Evolutionary conservation across 2,113 vertebrate genomes (phyloP), one percentile per base, ranked within the genome.

Genomic region (Platysteira castanea): DNA sequence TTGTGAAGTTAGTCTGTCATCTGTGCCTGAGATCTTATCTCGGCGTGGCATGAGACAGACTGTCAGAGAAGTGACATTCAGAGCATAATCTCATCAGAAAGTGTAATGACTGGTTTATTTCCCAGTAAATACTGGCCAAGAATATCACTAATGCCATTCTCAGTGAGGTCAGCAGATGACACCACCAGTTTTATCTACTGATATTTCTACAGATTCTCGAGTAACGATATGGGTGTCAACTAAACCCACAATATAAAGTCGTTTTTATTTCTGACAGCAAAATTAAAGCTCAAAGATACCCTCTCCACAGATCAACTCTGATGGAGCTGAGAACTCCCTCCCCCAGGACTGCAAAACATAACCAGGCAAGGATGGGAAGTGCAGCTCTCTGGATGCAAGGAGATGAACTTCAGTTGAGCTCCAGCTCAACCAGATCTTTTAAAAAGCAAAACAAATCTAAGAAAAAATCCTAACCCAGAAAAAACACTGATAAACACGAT

Each of bases 31-130:
- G 94, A 94, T 92, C 89, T 63, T 71, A 89, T 96, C 94, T 56
- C 75, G 0, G 41, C 3, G 0, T 59, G 84, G 84, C 77, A 69
- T 31, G 82, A 93, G 94, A 63, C 75, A 73, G 89, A 23, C 67
- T 96, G 93, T 71, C 94, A 95, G 46, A 87, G 88, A 27, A 93
- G 91, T 77, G 94, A 93, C 95, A 91, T 71, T 70, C 94, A 88
- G 78, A 89, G 79, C 81, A 30, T 22, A 84, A 91, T 95, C 93
- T 85, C 95, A 90, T 91, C 57, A 44, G n/a, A 63, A 95, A 93
- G 79, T 42, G 79, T 52, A 95, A 96, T 78, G 86, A 90, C 78
- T 78, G 31, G 87, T 91, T 95, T 77, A 67, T 91, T 95, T 89
- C 91, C 82, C 78, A 80, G 68, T 77, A 91, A 95, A 93, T 61